These are phyloP conservation scores for Hedychridium roseum DNA, from an alignment of 2,888 invertebrate genomes.

Conservation along the genomic window DNA sequence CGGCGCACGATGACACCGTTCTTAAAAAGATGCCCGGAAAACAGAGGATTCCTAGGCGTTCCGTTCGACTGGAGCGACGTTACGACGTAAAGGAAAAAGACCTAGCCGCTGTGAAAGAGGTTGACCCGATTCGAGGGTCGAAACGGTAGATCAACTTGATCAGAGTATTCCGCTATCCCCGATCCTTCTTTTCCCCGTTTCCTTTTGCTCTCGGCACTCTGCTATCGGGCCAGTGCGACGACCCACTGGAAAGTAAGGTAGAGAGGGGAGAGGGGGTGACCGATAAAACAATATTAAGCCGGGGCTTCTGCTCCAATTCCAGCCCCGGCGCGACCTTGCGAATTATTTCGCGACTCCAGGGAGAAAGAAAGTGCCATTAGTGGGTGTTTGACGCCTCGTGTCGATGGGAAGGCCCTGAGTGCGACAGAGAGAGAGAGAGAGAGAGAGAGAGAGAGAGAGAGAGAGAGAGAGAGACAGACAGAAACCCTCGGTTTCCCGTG, in stretches of 20 bases:
- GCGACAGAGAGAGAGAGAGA: not conserved
- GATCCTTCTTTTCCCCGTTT: slow-evolving; percentile 11
- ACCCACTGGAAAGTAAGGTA: too few relatives aligned
- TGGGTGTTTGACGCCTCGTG: not conserved
- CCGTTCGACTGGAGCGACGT: too few relatives aligned
- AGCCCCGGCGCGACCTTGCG: slow-evolving; percentile 11
- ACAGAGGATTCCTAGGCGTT: too few relatives aligned
- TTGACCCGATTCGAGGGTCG: slow-evolving; percentile 28
- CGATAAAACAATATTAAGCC: slow-evolving; percentile 33
- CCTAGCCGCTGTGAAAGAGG: slow-evolving; percentile 18
- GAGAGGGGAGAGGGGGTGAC: too few relatives aligned
- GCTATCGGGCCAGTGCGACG: too few relatives aligned
- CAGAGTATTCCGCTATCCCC: slow-evolving; percentile 22
- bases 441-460: not conserved
- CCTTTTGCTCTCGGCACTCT: too few relatives aligned
- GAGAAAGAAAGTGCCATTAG: too few relatives aligned
- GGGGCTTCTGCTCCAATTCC: slow-evolving; percentile 1
- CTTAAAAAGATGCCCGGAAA: slow-evolving; percentile 9
- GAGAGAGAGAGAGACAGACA: not conserved
- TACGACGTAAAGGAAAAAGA: slow-evolving; percentile 18
- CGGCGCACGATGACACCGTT: not conserved
- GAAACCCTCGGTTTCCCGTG: not conserved
- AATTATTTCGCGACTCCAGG: slow-evolving; percentile 16
- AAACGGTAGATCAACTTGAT: slow-evolving; percentile 36
- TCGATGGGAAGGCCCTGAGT: not conserved